Evolutionary conservation across 2,797 vertebrate genomes (phyloP), one percentile per base, ranked within the genome.

Genomic region (Balearica regulorum): DNA sequence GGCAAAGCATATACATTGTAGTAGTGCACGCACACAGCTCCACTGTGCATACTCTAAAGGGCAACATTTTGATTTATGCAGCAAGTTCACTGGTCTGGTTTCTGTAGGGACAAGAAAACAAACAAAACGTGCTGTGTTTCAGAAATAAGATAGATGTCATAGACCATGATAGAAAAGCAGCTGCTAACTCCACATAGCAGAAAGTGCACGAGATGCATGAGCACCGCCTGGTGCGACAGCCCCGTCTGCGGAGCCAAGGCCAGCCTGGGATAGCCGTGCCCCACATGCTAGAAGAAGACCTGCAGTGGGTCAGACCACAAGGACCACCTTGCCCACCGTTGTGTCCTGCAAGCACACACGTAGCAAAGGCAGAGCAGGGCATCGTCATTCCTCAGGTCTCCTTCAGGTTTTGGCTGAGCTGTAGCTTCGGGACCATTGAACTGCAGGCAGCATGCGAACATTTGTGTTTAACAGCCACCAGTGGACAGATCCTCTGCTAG

Each of bases 231-330:
- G 8, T 16, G 81, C 64, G 51, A 77, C 81, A 55, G 51, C 28
- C 20, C 12, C 1, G 0, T 7, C 39, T 6, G 3, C 1, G 39
- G 44, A 28, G 11, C 33, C 29, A 19, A 14, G 11, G 16, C 49
- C 35, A n/a, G 41, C 60, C 39, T 16, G 8, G 35, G 28, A 3
- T 8, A 68, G 33, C 54, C 33, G 9, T 16, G 25, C 78, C 7
- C 33, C 33, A 1, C 7, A 1, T 1, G 39, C 43, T 5, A 51
- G 58, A 37, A 60, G 54, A 46, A 2, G 51, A 55, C 24, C 25
- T 22, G 29, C 31, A 39, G n/a, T 11, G 28, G 29, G 43, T 43
- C 43, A 61, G 22, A 75, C 26, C n/a, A 26, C 26, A 85, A 65
- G 41, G 22, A 43, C 26, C 46, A 6, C 13, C 43, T 57, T 48